A percentile compares a stretch with the other conserved stretches of the same genome.
Evolutionary conservation across 2,888 invertebrate species (phyloP).

Genomic region (Smittia sp.): DNA sequence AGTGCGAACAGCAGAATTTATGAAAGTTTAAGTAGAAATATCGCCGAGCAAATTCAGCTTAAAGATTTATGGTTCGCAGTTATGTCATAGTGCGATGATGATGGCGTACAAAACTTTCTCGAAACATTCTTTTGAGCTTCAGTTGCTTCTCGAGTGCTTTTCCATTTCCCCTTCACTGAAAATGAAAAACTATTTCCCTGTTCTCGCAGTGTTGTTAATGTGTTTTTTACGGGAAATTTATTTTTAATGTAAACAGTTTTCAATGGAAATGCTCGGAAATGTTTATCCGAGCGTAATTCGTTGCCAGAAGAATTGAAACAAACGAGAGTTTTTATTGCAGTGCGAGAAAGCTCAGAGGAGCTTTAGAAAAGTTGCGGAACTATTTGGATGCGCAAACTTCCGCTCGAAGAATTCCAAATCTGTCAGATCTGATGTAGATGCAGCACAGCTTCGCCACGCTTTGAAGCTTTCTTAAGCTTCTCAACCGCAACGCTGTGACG

Average conservation of each 20-base stretch:
- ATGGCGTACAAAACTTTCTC: too few species aligned
- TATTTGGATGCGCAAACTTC: not conserved
- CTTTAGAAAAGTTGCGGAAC: not conserved
- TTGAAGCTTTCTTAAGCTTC: too few species aligned
- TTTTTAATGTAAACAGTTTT: slow-evolving; percentile 12
- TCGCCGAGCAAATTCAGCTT: not conserved
- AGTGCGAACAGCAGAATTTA: not conserved
- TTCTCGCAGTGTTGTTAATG: not conserved
- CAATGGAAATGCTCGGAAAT: not conserved
- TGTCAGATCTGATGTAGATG: too few species aligned
- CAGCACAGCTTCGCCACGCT: too few species aligned
- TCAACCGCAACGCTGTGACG: too few species aligned
- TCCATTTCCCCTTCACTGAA: too few species aligned
- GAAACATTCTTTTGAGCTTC: too few species aligned
- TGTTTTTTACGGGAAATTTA: not conserved
- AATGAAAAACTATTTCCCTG: too few species aligned
- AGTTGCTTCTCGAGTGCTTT: too few species aligned
- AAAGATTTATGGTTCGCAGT: not conserved
- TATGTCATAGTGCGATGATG: not conserved
- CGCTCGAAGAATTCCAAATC: too few species aligned
- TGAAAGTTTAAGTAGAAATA: not conserved
- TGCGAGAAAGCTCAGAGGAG: not conserved
- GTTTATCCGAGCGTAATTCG: not conserved
- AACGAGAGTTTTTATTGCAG: not conserved
- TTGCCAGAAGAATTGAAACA: not conserved